Base-by-base conservation (phyloP, 2,113 vertebrate genomes). In the Lathamus discolor region DNA sequence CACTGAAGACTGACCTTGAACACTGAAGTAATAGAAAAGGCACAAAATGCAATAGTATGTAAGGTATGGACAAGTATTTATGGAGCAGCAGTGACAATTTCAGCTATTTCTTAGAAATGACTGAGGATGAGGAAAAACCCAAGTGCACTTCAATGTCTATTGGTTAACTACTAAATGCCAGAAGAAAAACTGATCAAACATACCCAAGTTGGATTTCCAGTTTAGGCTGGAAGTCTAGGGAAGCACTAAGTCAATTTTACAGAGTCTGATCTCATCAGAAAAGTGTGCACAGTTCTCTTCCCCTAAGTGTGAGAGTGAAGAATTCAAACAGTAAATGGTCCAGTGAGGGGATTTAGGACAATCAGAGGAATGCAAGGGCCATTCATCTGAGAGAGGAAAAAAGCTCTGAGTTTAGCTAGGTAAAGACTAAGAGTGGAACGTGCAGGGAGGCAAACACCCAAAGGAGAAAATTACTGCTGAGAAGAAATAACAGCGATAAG, bases 1-100 rank as follows among this genome's bases (percentile, higher is more conserved):
- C 57, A 15, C 49, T 54, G 57, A 75, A 33, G 44, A 20, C 57
- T 92, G 91, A 94, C 91, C 93, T 95, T 94, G 95, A 82, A 54
- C 72, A 43, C 39, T 80, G 52, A 54, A 89, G 49, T 24, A 68
- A 54, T 19, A 68, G 57, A 49, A 87, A 79, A 91, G 41, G 52
- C 37, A 88, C 85, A 73, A 85, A 95, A 85, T 83, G 27, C 17
- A 84, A 28, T 49, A 79, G 75, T 66, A 61, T 31, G 19, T 52
- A 57, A 76, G 15, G 15, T 73, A 87, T 35, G 57, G 69, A 25
- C 1, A 19, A 66, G 66, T 66, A 37, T 63, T 85, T 73, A 17
- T 0, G 2, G 73, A 74, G 35, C 29, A 55, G 35, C 6, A 67
- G 73, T 0, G 2, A 92, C 39, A 83, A 78, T 81, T 86, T 80